Base-by-base conservation (phyloP, 2,888 invertebrate species). In the Tetragonisca angustula region DNA sequence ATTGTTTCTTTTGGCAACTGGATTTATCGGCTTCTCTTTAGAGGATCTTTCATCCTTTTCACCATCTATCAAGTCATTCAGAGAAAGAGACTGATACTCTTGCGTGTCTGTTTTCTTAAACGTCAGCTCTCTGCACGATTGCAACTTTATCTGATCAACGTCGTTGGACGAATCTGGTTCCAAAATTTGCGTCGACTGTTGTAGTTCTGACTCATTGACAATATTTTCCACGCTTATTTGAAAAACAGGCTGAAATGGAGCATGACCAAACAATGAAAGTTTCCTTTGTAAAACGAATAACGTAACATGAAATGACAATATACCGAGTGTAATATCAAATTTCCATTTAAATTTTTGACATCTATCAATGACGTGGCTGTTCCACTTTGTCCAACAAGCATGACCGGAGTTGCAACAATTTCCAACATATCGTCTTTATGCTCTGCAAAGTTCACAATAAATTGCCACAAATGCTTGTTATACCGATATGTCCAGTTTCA, bases 371-470 rank as follows among this genome's bases (percentile, higher is more conserved):
- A 73, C 0, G 90, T 49, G 1, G 86, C 32, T 21, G 84, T 49
- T 64, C 83, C 84, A 62, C 81, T 88, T 56, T 90, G 89, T n/a
- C 91, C 92, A 9, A 94, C 81, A 43, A 91, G 87, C 11, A 93
- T 87, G 5, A 94, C 84, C 13, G 94, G 93, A 2, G 91, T 79
- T 19, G 93, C 78, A 77, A 91, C 83, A 4, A 93, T 89, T 82
- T 93, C 93, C 19, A 93, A 75, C 2, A 84, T 84, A 52, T 92
- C 92, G 50, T 93, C 91, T 5, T 91, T 90, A 9, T 87, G 87
- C 64, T 92, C 93, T 93, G 71, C 6, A 87, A 87, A 79, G 32
- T 73, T 68, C 19, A 6, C 5, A 32, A 36, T 32, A 2, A 19
- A 2, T 52, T 50, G 9, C 17, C 1, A n/a, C 0, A 43, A 52